Conservation (phyloP, 2,888 invertebrate genomes). For the Parnassius orleans region DNA sequence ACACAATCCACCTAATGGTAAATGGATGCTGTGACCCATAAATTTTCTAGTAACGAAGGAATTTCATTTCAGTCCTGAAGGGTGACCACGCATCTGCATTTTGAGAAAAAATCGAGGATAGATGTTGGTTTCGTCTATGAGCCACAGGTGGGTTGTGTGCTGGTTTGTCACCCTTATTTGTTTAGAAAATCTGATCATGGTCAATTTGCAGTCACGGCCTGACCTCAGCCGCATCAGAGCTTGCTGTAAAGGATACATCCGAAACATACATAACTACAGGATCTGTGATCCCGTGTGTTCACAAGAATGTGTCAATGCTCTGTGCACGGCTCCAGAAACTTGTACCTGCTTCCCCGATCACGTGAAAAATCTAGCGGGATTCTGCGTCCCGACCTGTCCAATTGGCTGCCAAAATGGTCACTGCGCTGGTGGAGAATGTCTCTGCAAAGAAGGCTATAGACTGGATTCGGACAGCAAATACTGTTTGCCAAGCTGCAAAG, state of each 20-base stretch:
- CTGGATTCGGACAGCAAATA: conserved; percentile 79
- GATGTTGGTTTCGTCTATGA: no score
- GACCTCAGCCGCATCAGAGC: conserved; percentile 84
- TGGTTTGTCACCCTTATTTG: no score
- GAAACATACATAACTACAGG: conserved; percentile 78
- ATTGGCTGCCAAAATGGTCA: conserved; percentile 85
- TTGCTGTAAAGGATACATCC: conserved; percentile 87
- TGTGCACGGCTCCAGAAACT: conserved; percentile 83
- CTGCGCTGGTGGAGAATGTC: conserved; percentile 82
- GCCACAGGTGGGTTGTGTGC: no score
- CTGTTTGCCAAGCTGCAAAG: conserved; percentile 82
- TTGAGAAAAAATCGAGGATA: no score
- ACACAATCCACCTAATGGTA: no score
- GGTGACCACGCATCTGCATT: no score
- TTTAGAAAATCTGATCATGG: no score
- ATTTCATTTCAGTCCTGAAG: no score
- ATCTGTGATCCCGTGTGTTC: conserved; percentile 83
- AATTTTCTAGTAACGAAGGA: no score
- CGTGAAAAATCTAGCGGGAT: conserved; percentile 72
- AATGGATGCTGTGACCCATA: no score
- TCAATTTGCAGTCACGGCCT: conserved; percentile 72
- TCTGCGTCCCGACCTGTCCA: conserved; percentile 85
- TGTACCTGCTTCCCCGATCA: conserved; percentile 84
- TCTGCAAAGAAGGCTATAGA: conserved; percentile 82
- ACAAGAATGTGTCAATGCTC: conserved; percentile 82